Base-by-base conservation (phyloP, 1,140 invertebrate species). In the Drosophila kanapiae region DNA sequence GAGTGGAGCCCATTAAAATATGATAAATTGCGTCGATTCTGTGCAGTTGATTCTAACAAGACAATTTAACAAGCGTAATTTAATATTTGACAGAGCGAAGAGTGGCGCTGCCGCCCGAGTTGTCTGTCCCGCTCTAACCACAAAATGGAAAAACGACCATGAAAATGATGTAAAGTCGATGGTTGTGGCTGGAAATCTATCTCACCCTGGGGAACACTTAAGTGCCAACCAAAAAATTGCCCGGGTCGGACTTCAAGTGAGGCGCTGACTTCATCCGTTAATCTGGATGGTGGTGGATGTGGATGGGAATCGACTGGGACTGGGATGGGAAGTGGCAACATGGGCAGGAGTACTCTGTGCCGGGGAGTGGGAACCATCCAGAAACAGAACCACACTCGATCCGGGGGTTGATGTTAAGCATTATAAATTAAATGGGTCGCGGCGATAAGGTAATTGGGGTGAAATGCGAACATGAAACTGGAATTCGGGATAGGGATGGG, bases 41-140 rank as follows among this genome's bases (percentile, higher is more conserved):
- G 79, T 78, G 76, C 82, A 91, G 90, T 91, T 86, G 90, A 91
- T 91, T 91, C 91, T 91, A 91, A 91, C 90, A 91, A 91, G 90
- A 91, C 90, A 91, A 91, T 91, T 91, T 91, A 91, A 91, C 90
- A 91, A 91, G 90, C 90, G 90, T 91, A 91, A 91, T 91, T 91
- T 91, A 91, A 91, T 91, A 91, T 91, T 91, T 91, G 86, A 88
- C 85, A 88, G 85, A 90, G 85, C 48, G 69, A 62, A 62, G 70
- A 81, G 75, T 63, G n/a, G 47, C 42, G 61, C 74, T 53, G 49
- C 61, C 27, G 35, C 33, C 11, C 14, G 23, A 23, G 23, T 14
- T 47, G 14, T 13, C 59, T 23, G 8, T 76, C 59, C 57, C 76
- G 31, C 51, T 82, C 53, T 60, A 90, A 88, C 84, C 84, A 82